Evolutionary conservation across 2,888 invertebrate genomes (phyloP), one percentile per base, ranked within the genome.

Genomic region (Drosophila neonasuta): DNA sequence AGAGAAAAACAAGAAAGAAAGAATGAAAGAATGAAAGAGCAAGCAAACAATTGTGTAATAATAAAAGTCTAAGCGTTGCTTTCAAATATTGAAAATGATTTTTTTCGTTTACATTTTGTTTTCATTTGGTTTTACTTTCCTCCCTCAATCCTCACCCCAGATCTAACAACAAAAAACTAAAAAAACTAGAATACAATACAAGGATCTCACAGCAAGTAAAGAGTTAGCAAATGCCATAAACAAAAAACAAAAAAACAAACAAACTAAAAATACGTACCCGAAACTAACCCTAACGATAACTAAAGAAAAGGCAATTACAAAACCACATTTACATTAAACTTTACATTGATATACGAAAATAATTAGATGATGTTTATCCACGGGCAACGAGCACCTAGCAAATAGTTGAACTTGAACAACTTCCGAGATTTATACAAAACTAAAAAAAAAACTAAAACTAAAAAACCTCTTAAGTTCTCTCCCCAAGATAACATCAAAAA

Each of bases 201-300:
- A 75, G 68, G 83, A 81, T 83, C 86, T 86, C 86, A 80, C 65
- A 70, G 51, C 58, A 71, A 71, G 52, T 71, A 71, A 56, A 60
- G 41, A 54, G 45, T 59, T 62, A 58, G 52, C 17, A 32, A 57
- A 66, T 50, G 50, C 51, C 52, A 49, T 46, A 46, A 39, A 30
- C 10, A 15, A 15, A 17, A 45, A 45, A 17, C 17, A 17, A 11
- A 11, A 32, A 11, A 9, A 44, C 20, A 2, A 5, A 44, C 34
- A 9, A 9, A 45, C 8, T 20, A 36, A 24, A 59, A 54, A 57
- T 57, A 58, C 52, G 29, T 62, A 63, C 50, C 75, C 79, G 76
- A 86, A 83, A 82, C 77, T 82, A 83, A 83, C 83, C 83, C 83
- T 83, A 83, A 83, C 83, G 87, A 83, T 75, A 71, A 71, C 59